Conservation (phyloP, 2,797 vertebrate genomes). For the Poeciliopsis infans region DNA sequence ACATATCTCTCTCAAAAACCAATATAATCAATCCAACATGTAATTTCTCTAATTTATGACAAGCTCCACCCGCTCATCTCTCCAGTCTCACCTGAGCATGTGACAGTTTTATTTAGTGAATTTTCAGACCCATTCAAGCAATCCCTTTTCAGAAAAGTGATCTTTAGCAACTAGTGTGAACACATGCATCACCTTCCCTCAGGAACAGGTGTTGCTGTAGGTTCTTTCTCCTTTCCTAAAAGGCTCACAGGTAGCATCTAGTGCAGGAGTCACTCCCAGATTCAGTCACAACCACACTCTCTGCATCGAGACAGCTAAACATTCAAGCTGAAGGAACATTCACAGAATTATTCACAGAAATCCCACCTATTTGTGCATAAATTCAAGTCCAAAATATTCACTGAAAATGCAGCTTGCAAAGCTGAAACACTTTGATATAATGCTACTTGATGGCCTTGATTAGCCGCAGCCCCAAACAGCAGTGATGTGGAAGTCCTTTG, state of each 20-base stretch:
- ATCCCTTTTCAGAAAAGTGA: neutral
- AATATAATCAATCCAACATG: neutral
- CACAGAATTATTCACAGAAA: neutral
- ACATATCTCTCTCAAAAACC: neutral
- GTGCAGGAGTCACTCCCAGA: neutral
- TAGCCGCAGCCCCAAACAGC: neutral
- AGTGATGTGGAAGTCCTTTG: neutral
- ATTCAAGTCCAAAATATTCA: neutral
- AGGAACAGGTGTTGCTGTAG: neutral
- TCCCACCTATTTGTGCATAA: neutral
- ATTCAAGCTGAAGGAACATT: neutral
- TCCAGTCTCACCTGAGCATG: neutral
- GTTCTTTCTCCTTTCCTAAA: neutral
- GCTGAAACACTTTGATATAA: neutral
- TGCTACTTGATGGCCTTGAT: neutral
- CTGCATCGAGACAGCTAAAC: neutral
- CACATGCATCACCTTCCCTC: neutral
- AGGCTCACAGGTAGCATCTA: neutral
- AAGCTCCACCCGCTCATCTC: neutral
- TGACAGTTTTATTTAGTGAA: neutral
- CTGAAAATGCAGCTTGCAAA: neutral
- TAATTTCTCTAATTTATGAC: neutral
- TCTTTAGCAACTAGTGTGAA: neutral
- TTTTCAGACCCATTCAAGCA: neutral
- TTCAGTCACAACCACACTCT: neutral